Percentiles rank a stretch among this genome's conserved stretches.
Evolutionary conservation across 2,113 vertebrate species (phyloP).

Genomic region (Callocephalon fimbriatum): DNA sequence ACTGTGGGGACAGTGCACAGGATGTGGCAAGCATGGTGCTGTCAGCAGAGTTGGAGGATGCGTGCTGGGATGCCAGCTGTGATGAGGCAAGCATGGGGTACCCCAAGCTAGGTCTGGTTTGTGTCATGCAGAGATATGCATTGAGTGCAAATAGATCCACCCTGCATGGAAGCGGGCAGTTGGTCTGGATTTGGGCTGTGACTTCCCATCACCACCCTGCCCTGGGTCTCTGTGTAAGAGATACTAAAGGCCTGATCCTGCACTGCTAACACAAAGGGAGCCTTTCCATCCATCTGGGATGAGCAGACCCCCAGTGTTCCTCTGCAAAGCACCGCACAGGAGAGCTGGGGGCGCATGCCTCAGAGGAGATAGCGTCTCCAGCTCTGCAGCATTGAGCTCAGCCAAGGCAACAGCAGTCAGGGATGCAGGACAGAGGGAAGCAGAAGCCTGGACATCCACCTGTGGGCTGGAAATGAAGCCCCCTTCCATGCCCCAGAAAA

Average conservation of each 20-base stretch:
- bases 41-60: neutral
- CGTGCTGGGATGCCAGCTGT: accelerated
- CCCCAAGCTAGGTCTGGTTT: neutral
- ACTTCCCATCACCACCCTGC: neutral
- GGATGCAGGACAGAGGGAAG: neutral
- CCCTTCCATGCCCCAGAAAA: neutral
- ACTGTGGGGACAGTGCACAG: accelerated
- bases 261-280: neutral
- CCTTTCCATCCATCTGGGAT: neutral
- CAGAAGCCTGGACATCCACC: neutral
- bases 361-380: neutral
- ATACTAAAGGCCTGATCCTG: neutral
- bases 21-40: accelerated
- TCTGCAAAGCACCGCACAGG: neutral
- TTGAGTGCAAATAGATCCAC: neutral
- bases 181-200: neutral
- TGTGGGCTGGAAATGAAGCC: neutral
- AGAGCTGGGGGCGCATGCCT: neutral
- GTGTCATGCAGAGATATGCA: accelerated
- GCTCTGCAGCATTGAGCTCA: neutral
- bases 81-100: accelerated
- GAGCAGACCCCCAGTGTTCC: too few species aligned
- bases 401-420: neutral
- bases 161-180: neutral
- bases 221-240: neutral